Conservation (phyloP, 2,113 vertebrate species). For the Lepus timidus region DNA sequence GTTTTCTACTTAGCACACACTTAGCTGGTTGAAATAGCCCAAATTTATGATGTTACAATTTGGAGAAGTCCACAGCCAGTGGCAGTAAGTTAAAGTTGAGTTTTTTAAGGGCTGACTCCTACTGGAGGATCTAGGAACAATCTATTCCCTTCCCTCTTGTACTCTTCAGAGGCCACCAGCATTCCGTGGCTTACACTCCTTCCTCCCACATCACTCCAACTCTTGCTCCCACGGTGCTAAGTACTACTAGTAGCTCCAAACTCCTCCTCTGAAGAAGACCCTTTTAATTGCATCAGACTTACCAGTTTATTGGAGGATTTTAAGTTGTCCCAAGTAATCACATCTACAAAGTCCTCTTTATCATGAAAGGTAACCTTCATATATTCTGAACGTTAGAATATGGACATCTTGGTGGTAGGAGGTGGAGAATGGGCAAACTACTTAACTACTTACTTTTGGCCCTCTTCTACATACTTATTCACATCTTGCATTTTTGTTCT, state of each 20-base stretch:
- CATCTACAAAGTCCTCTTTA: background rate
- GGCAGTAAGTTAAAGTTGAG: background rate
- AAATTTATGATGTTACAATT: background rate
- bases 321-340: background rate
- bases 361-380: background rate
- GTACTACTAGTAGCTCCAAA: background rate
- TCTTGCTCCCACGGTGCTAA: background rate
- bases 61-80: background rate
- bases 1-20: too few relatives aligned
- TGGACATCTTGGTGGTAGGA: background rate
- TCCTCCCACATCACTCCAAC: background rate
- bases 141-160: background rate
- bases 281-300: background rate
- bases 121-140: background rate
- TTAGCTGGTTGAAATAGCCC: background rate
- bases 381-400: background rate
- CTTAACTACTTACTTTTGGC: too few relatives aligned
- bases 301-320: background rate
- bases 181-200: background rate
- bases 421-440: too few relatives aligned
- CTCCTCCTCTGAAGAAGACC: background rate
- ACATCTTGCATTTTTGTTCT: too few relatives aligned
- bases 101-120: background rate
- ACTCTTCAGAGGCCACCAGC: background rate
- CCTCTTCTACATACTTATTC: too few relatives aligned